phyloP scores from a whole-genome alignment of 1,140 invertebrate species.

The Halictus rubicundus region DNA sequence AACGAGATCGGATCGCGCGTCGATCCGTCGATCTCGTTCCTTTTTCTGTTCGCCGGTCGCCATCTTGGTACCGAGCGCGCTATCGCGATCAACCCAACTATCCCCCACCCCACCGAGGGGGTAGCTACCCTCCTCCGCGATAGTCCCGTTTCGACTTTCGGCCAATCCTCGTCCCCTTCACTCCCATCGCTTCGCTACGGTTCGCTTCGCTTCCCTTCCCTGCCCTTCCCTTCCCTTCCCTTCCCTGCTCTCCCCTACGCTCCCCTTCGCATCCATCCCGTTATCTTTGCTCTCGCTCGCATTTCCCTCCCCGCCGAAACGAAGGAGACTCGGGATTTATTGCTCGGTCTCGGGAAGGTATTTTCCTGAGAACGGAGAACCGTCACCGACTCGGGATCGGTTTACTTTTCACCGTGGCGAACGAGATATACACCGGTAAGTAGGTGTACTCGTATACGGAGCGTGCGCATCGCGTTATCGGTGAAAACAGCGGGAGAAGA shows the following conservation, averaged over 20 bases:
- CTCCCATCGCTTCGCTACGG: no score
- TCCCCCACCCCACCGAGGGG: not conserved
- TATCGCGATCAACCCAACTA: not conserved
- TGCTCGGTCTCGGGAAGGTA: not conserved
- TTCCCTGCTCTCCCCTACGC: not conserved
- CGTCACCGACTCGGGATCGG: slow-evolving; percentile 18
- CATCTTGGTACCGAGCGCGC: slow-evolving; percentile 54
- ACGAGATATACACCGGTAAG: slow-evolving; percentile 1
- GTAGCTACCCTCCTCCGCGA: not conserved
- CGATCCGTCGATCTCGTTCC: not conserved
- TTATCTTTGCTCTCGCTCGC: not conserved
- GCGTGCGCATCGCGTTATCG: slow-evolving; percentile 59
- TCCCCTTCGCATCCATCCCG: not conserved
- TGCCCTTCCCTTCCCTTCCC: not conserved
- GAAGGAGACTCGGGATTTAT: not conserved
- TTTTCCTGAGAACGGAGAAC: slow-evolving; percentile 5
- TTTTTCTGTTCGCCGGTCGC: slow-evolving; percentile 23
- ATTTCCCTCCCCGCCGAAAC: not conserved
- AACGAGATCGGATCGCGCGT: not conserved
- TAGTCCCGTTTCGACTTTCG: not conserved
- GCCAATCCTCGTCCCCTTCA: not conserved
- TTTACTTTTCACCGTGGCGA: slow-evolving; percentile 34
- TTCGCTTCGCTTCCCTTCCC: not conserved
- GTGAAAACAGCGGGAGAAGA: slow-evolving; percentile 38
- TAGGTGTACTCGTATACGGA: not conserved